Percentiles rank a stretch among this genome's conserved stretches.
These are phyloP conservation scores for Clostera curtula DNA, from an alignment of 2,888 invertebrate genomes.

Conservation along the genomic window DNA sequence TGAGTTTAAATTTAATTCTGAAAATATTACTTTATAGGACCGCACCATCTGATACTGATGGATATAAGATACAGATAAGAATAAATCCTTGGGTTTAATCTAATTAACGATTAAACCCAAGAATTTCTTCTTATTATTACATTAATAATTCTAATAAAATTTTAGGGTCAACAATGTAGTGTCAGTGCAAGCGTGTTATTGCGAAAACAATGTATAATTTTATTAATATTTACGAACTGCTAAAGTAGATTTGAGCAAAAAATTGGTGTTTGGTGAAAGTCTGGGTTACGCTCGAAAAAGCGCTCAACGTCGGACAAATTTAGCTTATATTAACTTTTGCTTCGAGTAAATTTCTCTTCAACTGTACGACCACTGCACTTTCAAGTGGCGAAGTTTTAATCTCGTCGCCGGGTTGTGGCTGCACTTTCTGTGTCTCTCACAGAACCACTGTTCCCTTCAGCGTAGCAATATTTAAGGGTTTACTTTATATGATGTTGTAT, in stretches of 20 bases:
- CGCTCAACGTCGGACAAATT: slow-evolving; percentile 62
- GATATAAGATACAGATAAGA: too few relatives aligned
- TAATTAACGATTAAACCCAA: too few relatives aligned
- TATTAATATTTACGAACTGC: too few relatives aligned
- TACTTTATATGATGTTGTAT: too few relatives aligned
- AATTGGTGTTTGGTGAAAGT: slow-evolving; percentile 40
- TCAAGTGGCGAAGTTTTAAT: slow-evolving; percentile 68
- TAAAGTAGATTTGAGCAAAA: slow-evolving; percentile 26
- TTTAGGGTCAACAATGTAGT: too few relatives aligned
- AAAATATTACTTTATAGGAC: slow-evolving; percentile 39
- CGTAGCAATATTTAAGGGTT: neutral
- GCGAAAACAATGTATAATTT: too few relatives aligned
- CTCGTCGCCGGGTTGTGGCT: slow-evolving; percentile 40
- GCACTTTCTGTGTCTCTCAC: slow-evolving; percentile 29
- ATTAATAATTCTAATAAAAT: too few relatives aligned
- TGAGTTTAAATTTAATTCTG: slow-evolving; percentile 60
- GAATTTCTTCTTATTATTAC: too few relatives aligned
- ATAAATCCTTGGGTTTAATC: too few relatives aligned
- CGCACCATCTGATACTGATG: slow-evolving; percentile 38
- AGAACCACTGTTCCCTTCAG: slow-evolving; percentile 17
- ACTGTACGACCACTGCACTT: slow-evolving; percentile 60
- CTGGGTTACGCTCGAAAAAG: slow-evolving; percentile 48
- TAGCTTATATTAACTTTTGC: slow-evolving; percentile 71
- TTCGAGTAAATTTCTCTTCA: slow-evolving; percentile 62
- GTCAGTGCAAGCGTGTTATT: too few relatives aligned